phyloP scores from a whole-genome alignment of 2,797 vertebrate species.

The Chaetophractus vellerosus region DNA sequence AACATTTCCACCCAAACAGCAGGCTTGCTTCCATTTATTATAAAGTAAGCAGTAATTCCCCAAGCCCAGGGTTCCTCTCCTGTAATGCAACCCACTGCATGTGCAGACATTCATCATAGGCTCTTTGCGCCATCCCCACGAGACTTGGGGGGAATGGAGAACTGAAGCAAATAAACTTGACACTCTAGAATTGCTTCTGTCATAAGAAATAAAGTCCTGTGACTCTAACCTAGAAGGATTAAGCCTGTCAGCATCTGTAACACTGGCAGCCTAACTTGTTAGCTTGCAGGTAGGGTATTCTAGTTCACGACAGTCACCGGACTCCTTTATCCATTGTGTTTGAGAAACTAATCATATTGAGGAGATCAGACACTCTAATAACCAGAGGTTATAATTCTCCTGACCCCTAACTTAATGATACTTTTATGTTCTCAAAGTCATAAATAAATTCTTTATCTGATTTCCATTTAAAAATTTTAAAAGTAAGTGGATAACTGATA shows the following conservation, averaged over 20 bases:
- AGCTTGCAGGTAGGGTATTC: background rate
- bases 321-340: background rate
- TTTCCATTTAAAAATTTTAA: conserved; percentile 57
- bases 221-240: conserved; percentile 1
- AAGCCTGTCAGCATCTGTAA: background rate
- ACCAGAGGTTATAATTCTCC: background rate
- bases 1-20: background rate
- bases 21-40: background rate
- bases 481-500: background rate
- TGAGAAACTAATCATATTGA: background rate
- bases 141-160: background rate
- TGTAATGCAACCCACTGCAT: background rate
- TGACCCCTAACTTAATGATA: conserved; percentile 11
- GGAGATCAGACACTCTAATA: background rate
- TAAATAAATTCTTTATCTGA: conserved; percentile 14
- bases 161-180: background rate
- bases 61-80: background rate
- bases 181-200: background rate
- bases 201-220: conserved; percentile 17
- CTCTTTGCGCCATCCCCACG: fast-evolving
- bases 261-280: background rate
- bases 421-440: conserved; percentile 51
- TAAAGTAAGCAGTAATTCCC: background rate
- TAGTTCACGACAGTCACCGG: background rate
- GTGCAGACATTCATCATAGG: background rate